phyloP scores from a whole-genome alignment of 2,113 vertebrate genomes.

The Lagopus muta region DNA sequence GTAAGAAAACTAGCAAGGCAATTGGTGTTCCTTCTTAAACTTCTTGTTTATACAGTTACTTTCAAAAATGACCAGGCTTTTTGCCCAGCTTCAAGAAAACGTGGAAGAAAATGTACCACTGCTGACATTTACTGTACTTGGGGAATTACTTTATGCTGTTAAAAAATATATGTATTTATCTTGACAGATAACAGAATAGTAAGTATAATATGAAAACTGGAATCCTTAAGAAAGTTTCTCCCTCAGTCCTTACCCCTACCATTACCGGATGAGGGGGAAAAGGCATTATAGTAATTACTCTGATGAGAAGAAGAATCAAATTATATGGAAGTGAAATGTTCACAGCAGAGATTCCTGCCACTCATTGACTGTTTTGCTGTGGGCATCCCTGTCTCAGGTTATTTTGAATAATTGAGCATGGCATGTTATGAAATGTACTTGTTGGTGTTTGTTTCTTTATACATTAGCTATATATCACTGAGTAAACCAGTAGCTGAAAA shows the following conservation, averaged over 20 bases:
- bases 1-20: background rate
- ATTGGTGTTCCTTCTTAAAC: background rate
- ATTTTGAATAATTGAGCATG: background rate
- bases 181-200: background rate
- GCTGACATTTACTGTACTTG: background rate
- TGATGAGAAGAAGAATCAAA: background rate
- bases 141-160: background rate
- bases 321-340: background rate
- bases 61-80: background rate
- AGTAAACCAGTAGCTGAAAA: background rate
- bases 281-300: background rate
- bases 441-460: slow-evolving; percentile 18
- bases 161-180: background rate
- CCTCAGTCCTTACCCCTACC: background rate
- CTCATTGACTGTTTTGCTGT: background rate
- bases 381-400: background rate
- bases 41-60: background rate
- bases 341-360: background rate
- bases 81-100: background rate
- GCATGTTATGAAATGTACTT: background rate
- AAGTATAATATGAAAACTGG: background rate
- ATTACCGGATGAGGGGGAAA: background rate
- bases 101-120: background rate
- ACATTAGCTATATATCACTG: slow-evolving; percentile 18
- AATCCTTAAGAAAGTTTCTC: background rate